These are phyloP conservation scores for Clitarchus hookeri DNA, from an alignment of 2,888 invertebrate species.

Conservation along the genomic window DNA sequence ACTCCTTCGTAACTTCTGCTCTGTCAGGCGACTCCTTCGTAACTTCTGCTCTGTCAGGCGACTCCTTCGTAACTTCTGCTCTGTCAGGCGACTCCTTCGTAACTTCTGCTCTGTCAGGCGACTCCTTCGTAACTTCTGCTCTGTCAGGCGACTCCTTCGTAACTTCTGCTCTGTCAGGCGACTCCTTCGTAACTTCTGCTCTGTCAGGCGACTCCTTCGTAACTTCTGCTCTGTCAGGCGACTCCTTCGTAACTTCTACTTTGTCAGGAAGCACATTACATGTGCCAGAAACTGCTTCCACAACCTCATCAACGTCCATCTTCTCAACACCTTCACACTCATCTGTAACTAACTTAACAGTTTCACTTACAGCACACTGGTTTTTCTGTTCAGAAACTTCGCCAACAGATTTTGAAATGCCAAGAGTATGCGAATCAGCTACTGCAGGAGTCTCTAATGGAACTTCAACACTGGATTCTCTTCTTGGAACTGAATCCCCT, in stretches of 20 bases:
- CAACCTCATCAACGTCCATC: constrained; percentile 18
- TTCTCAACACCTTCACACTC: background rate
- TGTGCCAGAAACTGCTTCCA: background rate
- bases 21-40: background rate
- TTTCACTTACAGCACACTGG: background rate
- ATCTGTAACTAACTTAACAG: background rate
- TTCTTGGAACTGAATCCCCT: background rate
- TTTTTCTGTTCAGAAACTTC: background rate
- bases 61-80: background rate
- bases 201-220: too few species aligned
- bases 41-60: background rate
- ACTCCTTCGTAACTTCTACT: background rate
- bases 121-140: too few species aligned
- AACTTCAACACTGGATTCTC: background rate
- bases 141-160: too few species aligned
- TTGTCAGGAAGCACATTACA: background rate
- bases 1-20: too few species aligned
- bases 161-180: too few species aligned
- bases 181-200: too few species aligned
- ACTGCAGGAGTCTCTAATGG: background rate
- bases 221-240: background rate
- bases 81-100: background rate
- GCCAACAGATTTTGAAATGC: background rate
- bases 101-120: too few species aligned
- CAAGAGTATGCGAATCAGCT: background rate